Conservation (phyloP, 2,113 vertebrate genomes). For the Odocoileus hemionus region DNA sequence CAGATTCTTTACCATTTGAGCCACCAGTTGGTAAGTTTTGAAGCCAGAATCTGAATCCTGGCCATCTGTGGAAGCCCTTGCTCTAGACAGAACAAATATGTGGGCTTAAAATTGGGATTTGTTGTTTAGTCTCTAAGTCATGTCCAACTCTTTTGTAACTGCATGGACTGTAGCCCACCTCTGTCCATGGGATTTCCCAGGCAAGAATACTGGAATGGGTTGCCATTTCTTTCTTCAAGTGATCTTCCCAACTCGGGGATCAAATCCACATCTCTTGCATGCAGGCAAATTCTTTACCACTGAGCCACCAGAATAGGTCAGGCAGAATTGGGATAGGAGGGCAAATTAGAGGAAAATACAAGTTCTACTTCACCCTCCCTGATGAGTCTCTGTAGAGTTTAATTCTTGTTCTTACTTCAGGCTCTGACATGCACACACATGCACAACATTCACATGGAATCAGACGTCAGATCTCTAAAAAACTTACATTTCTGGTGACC, state of each 20-base stretch:
- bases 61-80: neutral
- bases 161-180: neutral
- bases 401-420: neutral
- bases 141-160: neutral
- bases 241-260: neutral
- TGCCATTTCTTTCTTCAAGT: neutral
- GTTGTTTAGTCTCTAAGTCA: neutral
- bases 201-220: neutral
- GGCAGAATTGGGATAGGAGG: neutral
- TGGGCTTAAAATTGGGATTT: neutral
- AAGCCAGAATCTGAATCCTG: neutral
- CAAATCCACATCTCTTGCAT: neutral
- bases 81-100: neutral
- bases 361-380: neutral
- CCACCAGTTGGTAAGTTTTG: neutral
- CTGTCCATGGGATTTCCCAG: neutral
- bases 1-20: neutral
- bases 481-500: neutral
- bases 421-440: neutral
- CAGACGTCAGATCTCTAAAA: neutral
- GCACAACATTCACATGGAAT: neutral
- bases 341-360: neutral
- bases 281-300: neutral
- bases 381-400: neutral
- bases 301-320: neutral